These are phyloP conservation scores for Chydorus sphaericus DNA, from an alignment of 2,888 invertebrate genomes.

Conservation along the genomic window DNA sequence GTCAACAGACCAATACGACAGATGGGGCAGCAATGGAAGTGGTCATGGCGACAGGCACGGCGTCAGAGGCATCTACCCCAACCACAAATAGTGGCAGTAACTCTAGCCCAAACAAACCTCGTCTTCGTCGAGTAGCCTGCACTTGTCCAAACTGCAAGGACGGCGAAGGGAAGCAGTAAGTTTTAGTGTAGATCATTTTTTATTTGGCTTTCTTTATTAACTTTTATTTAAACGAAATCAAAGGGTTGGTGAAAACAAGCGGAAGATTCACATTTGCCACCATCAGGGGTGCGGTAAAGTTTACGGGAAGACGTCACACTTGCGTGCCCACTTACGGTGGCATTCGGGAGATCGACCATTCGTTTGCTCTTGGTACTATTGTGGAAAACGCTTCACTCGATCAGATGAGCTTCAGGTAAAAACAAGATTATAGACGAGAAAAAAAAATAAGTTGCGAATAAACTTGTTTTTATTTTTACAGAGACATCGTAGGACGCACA, in stretches of 20 bases:
- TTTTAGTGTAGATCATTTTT: not conserved
- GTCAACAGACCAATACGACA: too few relatives aligned
- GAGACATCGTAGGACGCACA: constrained; percentile 72
- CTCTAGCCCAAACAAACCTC: constrained; percentile 29
- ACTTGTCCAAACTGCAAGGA: constrained; percentile 95
- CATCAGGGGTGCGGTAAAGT: constrained; percentile 82
- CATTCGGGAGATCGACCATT: constrained; percentile 90
- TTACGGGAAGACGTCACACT: constrained; percentile 78
- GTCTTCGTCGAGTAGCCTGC: constrained; percentile 80
- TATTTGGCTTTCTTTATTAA: not conserved
- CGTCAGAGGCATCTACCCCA: constrained; percentile 10
- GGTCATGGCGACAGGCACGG: constrained; percentile 14
- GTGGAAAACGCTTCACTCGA: constrained; percentile 60
- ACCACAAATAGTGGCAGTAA: constrained; percentile 13
- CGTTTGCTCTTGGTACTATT: constrained; percentile 87
- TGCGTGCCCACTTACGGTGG: constrained; percentile 76
- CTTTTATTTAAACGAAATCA: too few relatives aligned
- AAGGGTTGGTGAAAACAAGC: constrained; percentile 27
- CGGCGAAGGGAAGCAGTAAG: constrained; percentile 38
- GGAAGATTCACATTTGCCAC: constrained; percentile 88
- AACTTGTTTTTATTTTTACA: not conserved
- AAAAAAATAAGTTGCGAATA: too few relatives aligned
- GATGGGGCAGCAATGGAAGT: constrained; percentile 8
- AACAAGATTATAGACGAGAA: not conserved
- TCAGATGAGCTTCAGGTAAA: constrained; percentile 39